Evolutionary conservation across 2,888 invertebrate species (phyloP).

Genomic region (Agelastica alni): DNA sequence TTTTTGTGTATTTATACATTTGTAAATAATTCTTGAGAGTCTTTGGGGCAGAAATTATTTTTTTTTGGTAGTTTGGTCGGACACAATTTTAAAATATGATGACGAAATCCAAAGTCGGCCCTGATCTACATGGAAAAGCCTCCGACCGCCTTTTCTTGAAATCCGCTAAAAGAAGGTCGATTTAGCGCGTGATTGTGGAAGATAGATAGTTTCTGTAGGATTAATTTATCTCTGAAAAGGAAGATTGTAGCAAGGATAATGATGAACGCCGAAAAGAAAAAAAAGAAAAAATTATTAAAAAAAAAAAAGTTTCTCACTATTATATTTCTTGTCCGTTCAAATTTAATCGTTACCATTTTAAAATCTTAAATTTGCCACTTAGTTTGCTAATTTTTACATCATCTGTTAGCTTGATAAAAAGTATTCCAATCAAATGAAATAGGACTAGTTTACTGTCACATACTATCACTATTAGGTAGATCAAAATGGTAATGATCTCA

Average conservation of each 20-base stretch:
- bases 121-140: neutral
- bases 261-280: neutral
- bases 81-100: too few species aligned
- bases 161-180: constrained; percentile 22
- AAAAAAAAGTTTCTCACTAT: neutral
- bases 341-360: too few species aligned
- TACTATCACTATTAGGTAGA: too few species aligned
- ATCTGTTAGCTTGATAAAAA: too few species aligned
- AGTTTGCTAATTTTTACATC: too few species aligned
- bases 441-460: too few species aligned
- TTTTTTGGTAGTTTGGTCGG: too few species aligned
- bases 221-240: constrained; percentile 17
- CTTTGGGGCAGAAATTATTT: neutral
- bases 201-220: constrained; percentile 17
- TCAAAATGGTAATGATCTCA: too few species aligned
- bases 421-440: too few species aligned
- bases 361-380: too few species aligned
- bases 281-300: neutral
- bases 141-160: constrained; percentile 6
- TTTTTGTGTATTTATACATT: neutral
- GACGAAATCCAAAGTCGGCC: neutral
- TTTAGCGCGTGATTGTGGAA: constrained; percentile 18
- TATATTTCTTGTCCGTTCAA: neutral
- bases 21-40: neutral
- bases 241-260: constrained; percentile 9